phyloP scores from a whole-genome alignment of 2,113 vertebrate genomes.

The Grantiella picta region DNA sequence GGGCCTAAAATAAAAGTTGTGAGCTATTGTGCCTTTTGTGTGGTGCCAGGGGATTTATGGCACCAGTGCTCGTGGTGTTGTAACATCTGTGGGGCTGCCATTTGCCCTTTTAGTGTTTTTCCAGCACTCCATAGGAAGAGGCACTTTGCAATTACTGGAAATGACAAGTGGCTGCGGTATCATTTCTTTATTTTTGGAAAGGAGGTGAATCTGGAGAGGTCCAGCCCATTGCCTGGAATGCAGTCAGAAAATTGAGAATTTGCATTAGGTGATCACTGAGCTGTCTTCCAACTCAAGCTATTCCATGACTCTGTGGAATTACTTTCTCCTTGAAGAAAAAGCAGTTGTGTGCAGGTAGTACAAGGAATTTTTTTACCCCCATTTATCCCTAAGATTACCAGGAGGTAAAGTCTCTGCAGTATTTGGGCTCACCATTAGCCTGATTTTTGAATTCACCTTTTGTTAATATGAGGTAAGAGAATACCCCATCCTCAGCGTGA shows the following conservation, averaged over 20 bases:
- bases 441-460: neutral
- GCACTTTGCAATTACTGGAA: constrained; percentile 55
- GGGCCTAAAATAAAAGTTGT: neutral
- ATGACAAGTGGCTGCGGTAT: constrained; percentile 17
- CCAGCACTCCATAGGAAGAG: constrained; percentile 43
- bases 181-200: constrained; percentile 45
- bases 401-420: neutral
- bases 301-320: neutral
- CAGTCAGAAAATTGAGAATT: neutral
- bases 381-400: neutral
- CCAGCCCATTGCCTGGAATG: neutral
- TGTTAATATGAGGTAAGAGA: neutral
- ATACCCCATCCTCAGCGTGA: neutral
- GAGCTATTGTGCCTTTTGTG: neutral
- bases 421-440: neutral
- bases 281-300: neutral
- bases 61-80: neutral
- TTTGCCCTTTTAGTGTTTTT: constrained; percentile 49
- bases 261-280: neutral
- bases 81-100: constrained; percentile 7
- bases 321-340: constrained; percentile 18
- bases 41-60: constrained; percentile 43
- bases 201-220: neutral
- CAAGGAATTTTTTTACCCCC: neutral
- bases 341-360: neutral